These are phyloP conservation scores for Leptinotarsa undecemlineata DNA, from an alignment of 1,140 invertebrate genomes.

Conservation along the genomic window DNA sequence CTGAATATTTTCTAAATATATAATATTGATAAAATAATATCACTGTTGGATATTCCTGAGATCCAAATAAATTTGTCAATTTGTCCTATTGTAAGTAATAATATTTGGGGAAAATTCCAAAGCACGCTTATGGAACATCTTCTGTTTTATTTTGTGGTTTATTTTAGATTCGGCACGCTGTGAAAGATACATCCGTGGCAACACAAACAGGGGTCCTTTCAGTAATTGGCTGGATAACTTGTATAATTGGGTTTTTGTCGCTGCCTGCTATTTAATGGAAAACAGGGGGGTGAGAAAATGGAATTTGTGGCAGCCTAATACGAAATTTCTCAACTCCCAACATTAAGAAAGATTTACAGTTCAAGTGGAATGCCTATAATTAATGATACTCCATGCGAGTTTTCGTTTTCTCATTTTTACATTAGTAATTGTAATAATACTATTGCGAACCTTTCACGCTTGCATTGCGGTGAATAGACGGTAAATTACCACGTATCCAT, in stretches of 20 bases:
- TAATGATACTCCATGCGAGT: background rate
- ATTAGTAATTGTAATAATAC: too few species aligned
- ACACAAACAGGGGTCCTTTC: conserved; percentile 33
- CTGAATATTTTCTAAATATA: too few species aligned
- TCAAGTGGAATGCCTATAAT: background rate
- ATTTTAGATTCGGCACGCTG: conserved; percentile 34
- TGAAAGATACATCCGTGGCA: conserved; percentile 20
- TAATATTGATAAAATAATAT: too few species aligned
- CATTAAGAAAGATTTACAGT: background rate
- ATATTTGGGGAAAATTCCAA: background rate
- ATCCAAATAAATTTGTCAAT: too few species aligned
- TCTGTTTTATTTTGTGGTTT: conserved; percentile 22
- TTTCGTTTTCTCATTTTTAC: background rate
- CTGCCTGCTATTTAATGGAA: conserved; percentile 31
- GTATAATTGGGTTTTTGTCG: conserved; percentile 40
- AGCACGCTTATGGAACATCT: conserved; percentile 6
- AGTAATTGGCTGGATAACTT: conserved; percentile 39
- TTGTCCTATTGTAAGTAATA: too few species aligned
- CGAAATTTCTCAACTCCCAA: background rate
- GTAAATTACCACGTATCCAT: too few species aligned
- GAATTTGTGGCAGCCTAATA: background rate
- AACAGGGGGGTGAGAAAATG: conserved; percentile 7
- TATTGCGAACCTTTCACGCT: too few species aligned
- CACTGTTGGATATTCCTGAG: too few species aligned
- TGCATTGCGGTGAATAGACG: too few species aligned